A percentile compares a stretch with the other conserved stretches of the same genome.
These are phyloP conservation scores for Muscicapa adusta DNA, from an alignment of 2,113 vertebrate genomes.

Conservation along the genomic window DNA sequence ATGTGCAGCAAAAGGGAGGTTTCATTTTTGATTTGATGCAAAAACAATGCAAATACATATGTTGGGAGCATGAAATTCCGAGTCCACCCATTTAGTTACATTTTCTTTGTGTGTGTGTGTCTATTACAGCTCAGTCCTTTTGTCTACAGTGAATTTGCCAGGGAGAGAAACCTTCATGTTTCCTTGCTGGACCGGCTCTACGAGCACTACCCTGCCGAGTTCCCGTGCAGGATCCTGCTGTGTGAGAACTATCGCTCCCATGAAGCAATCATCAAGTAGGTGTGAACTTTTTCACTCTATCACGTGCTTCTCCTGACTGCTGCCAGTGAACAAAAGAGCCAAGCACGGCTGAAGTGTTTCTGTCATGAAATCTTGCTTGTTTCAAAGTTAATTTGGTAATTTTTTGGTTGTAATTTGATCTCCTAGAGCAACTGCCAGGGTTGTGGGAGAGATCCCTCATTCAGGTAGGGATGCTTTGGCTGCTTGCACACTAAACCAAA, in stretches of 20 bases:
- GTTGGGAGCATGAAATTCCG: not conserved
- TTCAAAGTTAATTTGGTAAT: not conserved
- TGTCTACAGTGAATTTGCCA: slow-evolving; percentile 98
- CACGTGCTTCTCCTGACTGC: not conserved
- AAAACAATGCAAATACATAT: not conserved
- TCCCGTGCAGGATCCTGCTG: slow-evolving; percentile 96
- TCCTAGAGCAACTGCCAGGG: not conserved
- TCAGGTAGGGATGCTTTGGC: not conserved
- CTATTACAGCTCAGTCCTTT: slow-evolving; percentile 95
- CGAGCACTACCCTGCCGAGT: slow-evolving; percentile 95
- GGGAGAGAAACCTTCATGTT: slow-evolving; percentile 95
- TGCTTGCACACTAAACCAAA: not conserved
- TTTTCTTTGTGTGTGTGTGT: slow-evolving; percentile 64
- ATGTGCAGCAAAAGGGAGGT: not conserved
- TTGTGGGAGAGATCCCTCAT: not conserved
- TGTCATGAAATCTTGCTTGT: not conserved
- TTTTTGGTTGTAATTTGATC: not conserved
- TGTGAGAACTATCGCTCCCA: slow-evolving; percentile 99
- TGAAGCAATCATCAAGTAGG: slow-evolving; percentile 99
- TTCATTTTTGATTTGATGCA: not conserved
- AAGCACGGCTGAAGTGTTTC: not conserved
- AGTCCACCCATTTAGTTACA: slow-evolving; percentile 53
- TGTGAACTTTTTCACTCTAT: slow-evolving; percentile 75
- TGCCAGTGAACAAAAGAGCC: not conserved
- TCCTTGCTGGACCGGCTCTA: slow-evolving; percentile 95